Evolutionary conservation across 1,140 invertebrate genomes (phyloP).

Genomic region (Aphis gossypii): DNA sequence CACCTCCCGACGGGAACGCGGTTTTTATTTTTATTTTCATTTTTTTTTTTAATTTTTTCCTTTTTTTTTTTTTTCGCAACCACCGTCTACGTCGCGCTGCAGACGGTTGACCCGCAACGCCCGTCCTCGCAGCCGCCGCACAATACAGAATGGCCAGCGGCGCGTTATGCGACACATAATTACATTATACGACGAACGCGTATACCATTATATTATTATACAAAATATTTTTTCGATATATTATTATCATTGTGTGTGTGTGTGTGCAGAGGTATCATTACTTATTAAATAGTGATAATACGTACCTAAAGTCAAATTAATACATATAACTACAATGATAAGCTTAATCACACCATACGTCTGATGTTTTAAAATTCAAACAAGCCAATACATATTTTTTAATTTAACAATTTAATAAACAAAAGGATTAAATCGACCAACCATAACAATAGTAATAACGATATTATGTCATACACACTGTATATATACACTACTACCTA

Average conservation of each 20-base stretch:
- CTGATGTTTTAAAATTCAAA: not conserved
- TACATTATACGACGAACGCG: not conserved
- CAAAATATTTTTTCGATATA: not conserved
- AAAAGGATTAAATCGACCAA: not conserved
- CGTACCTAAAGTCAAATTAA: not conserved
- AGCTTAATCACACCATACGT: not conserved
- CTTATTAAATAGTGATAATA: not conserved
- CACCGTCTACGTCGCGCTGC: not conserved
- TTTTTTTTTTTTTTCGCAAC: not conserved
- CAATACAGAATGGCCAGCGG: not conserved
- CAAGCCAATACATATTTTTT: not conserved
- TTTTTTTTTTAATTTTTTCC: not conserved
- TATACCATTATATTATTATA: not conserved
- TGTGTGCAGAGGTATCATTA: not conserved
- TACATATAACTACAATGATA: not conserved
- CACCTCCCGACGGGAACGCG: not conserved
- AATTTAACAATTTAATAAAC: not conserved
- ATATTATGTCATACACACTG: no score
- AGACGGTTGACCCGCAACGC: slow-evolving; percentile 15
- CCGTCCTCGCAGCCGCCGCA: not conserved
- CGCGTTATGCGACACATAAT: not conserved
- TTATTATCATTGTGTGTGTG: not conserved
- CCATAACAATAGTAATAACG: not conserved
- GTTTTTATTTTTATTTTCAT: not conserved
- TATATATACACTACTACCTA: no score